Conservation (phyloP, 1,140 invertebrate species). For the Drosophila sp. region DNA sequence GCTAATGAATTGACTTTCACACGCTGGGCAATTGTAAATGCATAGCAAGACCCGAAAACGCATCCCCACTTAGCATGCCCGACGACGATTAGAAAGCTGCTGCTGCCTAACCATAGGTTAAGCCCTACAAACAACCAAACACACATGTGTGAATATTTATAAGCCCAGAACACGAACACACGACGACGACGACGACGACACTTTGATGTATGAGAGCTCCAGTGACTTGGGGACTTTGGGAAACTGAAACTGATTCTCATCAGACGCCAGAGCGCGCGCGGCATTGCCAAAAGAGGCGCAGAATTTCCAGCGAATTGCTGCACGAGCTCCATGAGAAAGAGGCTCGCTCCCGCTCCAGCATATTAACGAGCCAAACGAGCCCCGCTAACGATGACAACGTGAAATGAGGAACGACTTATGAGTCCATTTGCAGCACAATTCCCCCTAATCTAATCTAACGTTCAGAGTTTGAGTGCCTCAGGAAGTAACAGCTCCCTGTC, state of each 20-base stretch:
- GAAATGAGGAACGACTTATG: too few species aligned
- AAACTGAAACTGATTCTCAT: slow-evolving; percentile 15
- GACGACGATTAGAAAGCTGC: slow-evolving; percentile 15
- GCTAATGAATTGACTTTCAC: not conserved
- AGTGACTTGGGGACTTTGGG: slow-evolving; percentile 5
- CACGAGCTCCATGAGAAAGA: slow-evolving; percentile 11
- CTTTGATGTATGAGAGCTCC: slow-evolving; percentile 23
- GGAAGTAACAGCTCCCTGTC: too few species aligned
- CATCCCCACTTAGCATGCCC: slow-evolving; percentile 13
- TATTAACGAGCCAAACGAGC: slow-evolving; percentile 9
- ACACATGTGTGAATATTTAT: slow-evolving; percentile 12
- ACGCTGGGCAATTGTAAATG: not conserved
- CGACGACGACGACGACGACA: slow-evolving; percentile 5
- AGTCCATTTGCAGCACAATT: too few species aligned
- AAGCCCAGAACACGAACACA: slow-evolving; percentile 17
- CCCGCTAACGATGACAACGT: not conserved
- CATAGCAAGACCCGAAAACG: not conserved
- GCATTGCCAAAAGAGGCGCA: slow-evolving; percentile 18
- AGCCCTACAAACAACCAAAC: slow-evolving; percentile 3
- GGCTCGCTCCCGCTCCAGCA: not conserved
- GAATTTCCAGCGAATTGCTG: slow-evolving; percentile 23
- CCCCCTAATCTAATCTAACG: too few species aligned
- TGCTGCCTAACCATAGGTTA: slow-evolving; percentile 5
- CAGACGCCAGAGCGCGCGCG: not conserved
- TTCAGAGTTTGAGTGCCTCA: too few species aligned